Base-by-base conservation (phyloP, 2,888 invertebrate species). In the Phania funesta region DNA sequence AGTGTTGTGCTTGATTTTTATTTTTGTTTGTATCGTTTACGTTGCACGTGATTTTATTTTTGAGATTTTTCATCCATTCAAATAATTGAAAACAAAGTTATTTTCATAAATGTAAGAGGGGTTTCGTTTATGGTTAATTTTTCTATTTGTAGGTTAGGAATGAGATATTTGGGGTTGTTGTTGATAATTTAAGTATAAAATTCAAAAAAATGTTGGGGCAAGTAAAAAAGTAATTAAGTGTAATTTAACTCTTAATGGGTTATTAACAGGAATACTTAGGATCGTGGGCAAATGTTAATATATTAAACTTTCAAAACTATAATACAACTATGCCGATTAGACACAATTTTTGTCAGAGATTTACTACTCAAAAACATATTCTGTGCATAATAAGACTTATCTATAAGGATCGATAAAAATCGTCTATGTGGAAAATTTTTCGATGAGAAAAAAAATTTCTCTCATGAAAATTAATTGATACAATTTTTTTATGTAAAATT, bases 61-160 rank as follows among this genome's bases (percentile, higher is more conserved):
- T 60, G 18, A 73, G 29, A 52, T 48, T 52, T n/a, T 74, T 71
- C 26, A 68, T 60, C 44, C 54, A 32, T 71, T 56, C 29, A 20
- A 56, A 46, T 74, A 80, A 80, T 74, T 62, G 80, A 80, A 74
- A 74, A 64, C 29, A 52, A 73, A 60, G 22, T 58, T 73, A n/a
- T 41, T n/a, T n/a, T n/a, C n/a, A 50, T 13, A 5, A 20, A 20
- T 38, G 38, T 29, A 9, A 29, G n/a, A n/a, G 4, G 52, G 32
- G 16, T 52, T 32, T 54, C 20, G 52, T 16, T 41, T 52, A 24
- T 22, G 35, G 24, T 16, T 35, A 16, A 54, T 54, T 18, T 9
- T 18, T 54, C 3, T 1, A 16, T 9, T 52, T 52, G 0, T 13
- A 13, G 11, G 35, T 11, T 0, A 38, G 11, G 4, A 38, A 13